phyloP scores from a whole-genome alignment of 2,888 invertebrate genomes.

The Aspidiotus rigidus region DNA sequence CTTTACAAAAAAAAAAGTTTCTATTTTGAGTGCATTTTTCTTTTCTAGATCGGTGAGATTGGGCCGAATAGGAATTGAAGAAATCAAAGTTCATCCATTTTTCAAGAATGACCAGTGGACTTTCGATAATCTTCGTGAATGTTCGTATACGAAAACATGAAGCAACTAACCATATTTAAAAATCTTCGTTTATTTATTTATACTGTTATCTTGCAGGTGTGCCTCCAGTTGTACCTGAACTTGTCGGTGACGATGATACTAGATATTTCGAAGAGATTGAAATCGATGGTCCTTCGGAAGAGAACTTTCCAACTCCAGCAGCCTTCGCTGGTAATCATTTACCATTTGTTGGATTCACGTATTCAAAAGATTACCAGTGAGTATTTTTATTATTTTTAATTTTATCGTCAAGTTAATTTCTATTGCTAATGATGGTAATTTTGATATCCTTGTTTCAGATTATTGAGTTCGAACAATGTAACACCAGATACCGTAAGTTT shows the following conservation, averaged over 20 bases:
- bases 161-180: neutral
- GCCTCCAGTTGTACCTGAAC: conserved; percentile 93
- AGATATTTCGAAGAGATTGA: conserved; percentile 98
- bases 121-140: conserved; percentile 87
- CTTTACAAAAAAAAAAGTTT: neutral
- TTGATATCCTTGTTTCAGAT: too few relatives aligned
- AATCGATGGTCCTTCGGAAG: conserved; percentile 83
- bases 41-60: conserved; percentile 59
- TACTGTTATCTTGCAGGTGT: conserved; percentile 47
- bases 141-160: conserved; percentile 45
- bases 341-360: conserved; percentile 97
- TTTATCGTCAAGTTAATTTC: too few relatives aligned
- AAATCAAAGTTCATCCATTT: conserved; percentile 89
- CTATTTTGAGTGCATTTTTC: neutral
- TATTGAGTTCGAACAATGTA: too few relatives aligned
- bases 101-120: conserved; percentile 97
- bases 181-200: neutral
- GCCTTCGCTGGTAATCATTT: conserved; percentile 97
- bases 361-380: conserved; percentile 79
- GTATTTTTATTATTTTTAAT: neutral
- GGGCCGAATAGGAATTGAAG: conserved; percentile 84
- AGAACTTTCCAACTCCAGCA: conserved; percentile 91
- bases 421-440: too few relatives aligned
- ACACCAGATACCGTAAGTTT: too few relatives aligned
- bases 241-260: conserved; percentile 93